Conservation (phyloP, 2,888 invertebrate genomes). For the Eristalis tenax region DNA sequence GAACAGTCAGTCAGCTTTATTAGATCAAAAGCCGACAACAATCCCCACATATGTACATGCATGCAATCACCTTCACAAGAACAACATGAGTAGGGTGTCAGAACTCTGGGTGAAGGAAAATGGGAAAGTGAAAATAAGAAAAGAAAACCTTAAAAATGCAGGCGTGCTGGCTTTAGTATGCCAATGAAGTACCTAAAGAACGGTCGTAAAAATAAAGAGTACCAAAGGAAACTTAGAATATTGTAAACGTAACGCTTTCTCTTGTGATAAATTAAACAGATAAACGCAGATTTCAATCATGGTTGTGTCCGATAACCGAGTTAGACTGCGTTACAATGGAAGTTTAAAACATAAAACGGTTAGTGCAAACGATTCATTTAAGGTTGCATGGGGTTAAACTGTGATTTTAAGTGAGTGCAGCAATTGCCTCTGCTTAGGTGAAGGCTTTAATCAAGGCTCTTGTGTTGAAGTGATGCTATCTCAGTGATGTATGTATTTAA, state of each 20-base stretch:
- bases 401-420: background rate
- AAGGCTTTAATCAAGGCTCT: too few species aligned
- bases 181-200: constrained; percentile 32
- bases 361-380: constrained; percentile 51
- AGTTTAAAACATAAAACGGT: constrained; percentile 79
- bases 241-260: background rate
- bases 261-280: background rate
- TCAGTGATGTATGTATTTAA: too few species aligned
- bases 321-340: constrained; percentile 77
- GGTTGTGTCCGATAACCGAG: constrained; percentile 79
- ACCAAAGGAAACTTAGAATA: background rate
- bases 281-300: constrained; percentile 65
- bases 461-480: too few species aligned
- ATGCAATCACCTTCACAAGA: constrained; percentile 6
- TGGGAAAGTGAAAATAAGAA: background rate
- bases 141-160: constrained; percentile 62
- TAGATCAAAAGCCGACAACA: constrained; percentile 23
- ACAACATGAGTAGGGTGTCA: constrained; percentile 1
- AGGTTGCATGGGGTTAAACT: background rate
- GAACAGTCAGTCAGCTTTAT: constrained; percentile 42
- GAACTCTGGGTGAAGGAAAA: constrained; percentile 7
- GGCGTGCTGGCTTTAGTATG: constrained; percentile 52
- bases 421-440: background rate
- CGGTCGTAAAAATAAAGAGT: constrained; percentile 22
- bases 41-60: background rate